Evolutionary conservation across 2,888 invertebrate genomes (phyloP).

Genomic region (Platynereis dumerilii): DNA sequence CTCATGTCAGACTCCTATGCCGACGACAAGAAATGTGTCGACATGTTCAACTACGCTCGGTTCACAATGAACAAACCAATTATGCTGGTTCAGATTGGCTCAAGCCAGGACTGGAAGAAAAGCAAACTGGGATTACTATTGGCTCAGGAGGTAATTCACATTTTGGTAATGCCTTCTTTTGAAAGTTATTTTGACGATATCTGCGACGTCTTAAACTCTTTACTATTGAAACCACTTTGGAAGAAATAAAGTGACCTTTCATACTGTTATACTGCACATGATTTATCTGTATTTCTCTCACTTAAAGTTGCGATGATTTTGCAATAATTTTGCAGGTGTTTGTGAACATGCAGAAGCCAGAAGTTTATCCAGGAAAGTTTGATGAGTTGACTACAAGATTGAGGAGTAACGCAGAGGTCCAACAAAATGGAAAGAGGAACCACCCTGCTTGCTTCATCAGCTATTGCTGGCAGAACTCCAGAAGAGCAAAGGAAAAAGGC

Average conservation of each 20-base stretch:
- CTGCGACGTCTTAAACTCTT: too few relatives aligned
- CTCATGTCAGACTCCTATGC: constrained; percentile 51
- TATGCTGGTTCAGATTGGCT: constrained; percentile 47
- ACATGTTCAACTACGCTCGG: constrained; percentile 53
- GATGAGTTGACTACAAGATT: constrained; percentile 45
- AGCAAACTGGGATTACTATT: constrained; percentile 49
- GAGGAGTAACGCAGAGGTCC: background rate
- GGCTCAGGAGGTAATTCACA: constrained; percentile 47
- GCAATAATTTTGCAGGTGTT: constrained; percentile 20
- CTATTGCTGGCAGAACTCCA: constrained; percentile 61
- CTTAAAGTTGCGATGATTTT: too few relatives aligned
- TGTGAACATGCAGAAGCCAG: constrained; percentile 50
- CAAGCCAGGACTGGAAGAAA: constrained; percentile 49
- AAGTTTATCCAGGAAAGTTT: constrained; percentile 49
- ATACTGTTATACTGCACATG: too few relatives aligned
- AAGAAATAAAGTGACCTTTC: too few relatives aligned
- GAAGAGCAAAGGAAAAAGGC: constrained; percentile 46
- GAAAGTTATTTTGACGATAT: too few relatives aligned
- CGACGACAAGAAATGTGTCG: constrained; percentile 47
- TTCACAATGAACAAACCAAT: constrained; percentile 49
- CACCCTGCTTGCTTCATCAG: constrained; percentile 49
- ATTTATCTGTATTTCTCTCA: too few relatives aligned
- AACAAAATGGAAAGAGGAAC: background rate
- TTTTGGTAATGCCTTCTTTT: too few relatives aligned
- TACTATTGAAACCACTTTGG: too few relatives aligned